Base-by-base conservation (phyloP, 2,113 vertebrate genomes). In the Aphelocoma coerulescens region DNA sequence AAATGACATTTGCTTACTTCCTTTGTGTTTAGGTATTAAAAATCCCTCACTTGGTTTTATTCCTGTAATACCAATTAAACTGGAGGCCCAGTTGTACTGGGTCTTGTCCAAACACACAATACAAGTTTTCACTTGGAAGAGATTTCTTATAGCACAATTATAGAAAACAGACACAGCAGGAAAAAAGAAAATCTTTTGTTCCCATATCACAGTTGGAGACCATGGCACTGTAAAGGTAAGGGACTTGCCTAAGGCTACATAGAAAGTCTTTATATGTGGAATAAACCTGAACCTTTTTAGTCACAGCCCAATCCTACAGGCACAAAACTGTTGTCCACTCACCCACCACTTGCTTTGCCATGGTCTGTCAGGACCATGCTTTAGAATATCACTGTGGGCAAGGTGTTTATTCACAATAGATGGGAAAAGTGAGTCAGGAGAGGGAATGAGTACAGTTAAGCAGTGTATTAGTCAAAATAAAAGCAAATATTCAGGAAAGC, bases 401-500 rank as follows among this genome's bases (percentile, higher is more conserved):
- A 83, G 72, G 66, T 14, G 21, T 80, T 88, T 77, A 71, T 67
- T 63, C 63, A 48, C 0, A 1, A 21, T 30, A 68, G 49, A 76
- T 23, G n/a, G 66, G 43, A 79, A 88, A 80, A 89, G 68, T 58
- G 46, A 95, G 46, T 79, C 81, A 88, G 61, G 46, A 79, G 61
- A 63, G 23, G n/a, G 62, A 79, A 91, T 18, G 8, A 3, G 41
- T 46, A 76, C 51, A 94, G 81, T 73, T 69, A 82, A 88, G 77
- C 77, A 54, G 54, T 30, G 28, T 62, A 88, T 88, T 85, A 77
- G 88, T 91, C 54, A 85, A 82, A 95, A 79, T 21, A 79, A 89
- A 78, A 55, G 54, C 68, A 88, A 89, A 91, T 95, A 75, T 35
- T 93, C 81, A 79, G 84, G 49, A 88, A 85, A 93, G n/a, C 74